Percentiles rank a stretch among this genome's conserved stretches.
These are phyloP conservation scores for Varecia variegata DNA, from an alignment of 2,797 vertebrate species.

Conservation along the genomic window DNA sequence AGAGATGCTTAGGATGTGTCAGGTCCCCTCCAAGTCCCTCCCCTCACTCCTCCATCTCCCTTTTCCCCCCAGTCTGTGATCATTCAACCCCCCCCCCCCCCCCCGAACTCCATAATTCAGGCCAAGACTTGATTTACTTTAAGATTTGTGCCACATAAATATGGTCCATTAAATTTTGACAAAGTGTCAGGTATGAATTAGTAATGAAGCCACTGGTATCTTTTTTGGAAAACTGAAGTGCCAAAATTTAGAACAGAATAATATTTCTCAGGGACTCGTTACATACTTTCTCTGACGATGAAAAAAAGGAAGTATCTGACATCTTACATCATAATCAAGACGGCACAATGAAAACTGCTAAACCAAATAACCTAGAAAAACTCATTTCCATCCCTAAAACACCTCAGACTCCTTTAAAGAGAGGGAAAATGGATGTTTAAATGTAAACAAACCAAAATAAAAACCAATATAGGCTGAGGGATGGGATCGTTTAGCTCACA, in stretches of 20 bases:
- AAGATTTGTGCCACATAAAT: not conserved
- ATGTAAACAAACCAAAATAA: constrained; percentile 52
- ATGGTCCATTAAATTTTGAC: not conserved
- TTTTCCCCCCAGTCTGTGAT: not conserved
- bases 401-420: not conserved
- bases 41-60: not conserved
- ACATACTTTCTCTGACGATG: not conserved
- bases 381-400: not conserved
- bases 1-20: not conserved
- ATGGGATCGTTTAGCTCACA: not conserved
- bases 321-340: not conserved
- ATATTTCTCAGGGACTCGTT: not conserved
- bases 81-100: not conserved
- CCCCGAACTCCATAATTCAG: not conserved
- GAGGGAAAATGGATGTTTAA: not conserved
- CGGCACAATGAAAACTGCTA: not conserved
- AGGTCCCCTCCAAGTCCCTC: no score
- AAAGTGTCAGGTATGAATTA: not conserved
- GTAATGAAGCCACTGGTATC: not conserved
- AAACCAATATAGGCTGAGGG: not conserved
- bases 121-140: not conserved
- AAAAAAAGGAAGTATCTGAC: not conserved
- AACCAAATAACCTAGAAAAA: not conserved
- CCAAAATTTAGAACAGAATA: not conserved
- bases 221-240: not conserved